phyloP scores from a whole-genome alignment of 2,888 invertebrate species.

The Busseola fusca region DNA sequence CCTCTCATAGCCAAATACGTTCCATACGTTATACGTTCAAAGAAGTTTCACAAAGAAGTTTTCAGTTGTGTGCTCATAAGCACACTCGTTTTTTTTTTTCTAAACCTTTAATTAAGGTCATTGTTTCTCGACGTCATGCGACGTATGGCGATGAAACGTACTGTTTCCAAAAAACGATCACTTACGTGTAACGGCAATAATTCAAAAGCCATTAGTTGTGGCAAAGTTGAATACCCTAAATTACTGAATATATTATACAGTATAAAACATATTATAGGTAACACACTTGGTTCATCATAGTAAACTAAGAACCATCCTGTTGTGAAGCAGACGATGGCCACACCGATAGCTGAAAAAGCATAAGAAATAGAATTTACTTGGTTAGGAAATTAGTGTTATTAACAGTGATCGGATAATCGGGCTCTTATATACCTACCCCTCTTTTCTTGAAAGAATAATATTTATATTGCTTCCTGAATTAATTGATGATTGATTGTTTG shows the following conservation, averaged over 20 bases:
- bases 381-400: background rate
- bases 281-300: conserved; percentile 43
- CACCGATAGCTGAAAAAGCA: conserved; percentile 70
- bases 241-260: conserved; percentile 69
- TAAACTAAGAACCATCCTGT: conserved; percentile 61
- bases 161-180: background rate
- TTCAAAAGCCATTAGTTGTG: conserved; percentile 75
- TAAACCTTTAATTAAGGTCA: too few relatives aligned
- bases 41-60: too few relatives aligned
- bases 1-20: too few relatives aligned
- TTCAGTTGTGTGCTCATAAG: too few relatives aligned
- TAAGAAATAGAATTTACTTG: background rate
- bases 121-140: background rate
- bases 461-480: too few relatives aligned
- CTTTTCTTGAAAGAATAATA: too few relatives aligned
- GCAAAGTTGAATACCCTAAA: conserved; percentile 74
- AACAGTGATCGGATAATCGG: too few relatives aligned
- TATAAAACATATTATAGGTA: conserved; percentile 68
- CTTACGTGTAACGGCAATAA: conserved; percentile 79
- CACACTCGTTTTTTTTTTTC: too few relatives aligned
- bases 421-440: too few relatives aligned
- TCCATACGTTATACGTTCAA: too few relatives aligned
- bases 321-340: conserved; percentile 62
- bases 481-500: too few relatives aligned
- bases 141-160: too few relatives aligned